A percentile compares a stretch with the other conserved stretches of the same genome.
Conservation (phyloP, 2,113 vertebrate species). For the Crotalus horridus region DNA sequence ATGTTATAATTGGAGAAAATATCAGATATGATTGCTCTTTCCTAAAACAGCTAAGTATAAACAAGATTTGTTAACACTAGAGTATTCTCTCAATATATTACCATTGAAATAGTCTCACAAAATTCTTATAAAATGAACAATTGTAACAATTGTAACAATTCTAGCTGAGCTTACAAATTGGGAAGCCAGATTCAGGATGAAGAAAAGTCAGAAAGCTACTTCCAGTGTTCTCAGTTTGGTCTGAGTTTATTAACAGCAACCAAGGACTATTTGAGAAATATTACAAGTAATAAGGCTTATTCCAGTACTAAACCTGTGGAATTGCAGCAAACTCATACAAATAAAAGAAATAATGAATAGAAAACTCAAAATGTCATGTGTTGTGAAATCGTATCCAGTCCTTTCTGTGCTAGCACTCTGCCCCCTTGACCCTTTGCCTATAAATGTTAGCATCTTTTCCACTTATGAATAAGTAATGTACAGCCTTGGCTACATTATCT, state of each 20-base stretch:
- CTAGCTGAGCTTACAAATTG: not conserved
- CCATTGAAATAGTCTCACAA: not conserved
- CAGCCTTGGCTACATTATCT: not conserved
- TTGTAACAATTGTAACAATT: not conserved
- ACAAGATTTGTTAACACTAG: not conserved
- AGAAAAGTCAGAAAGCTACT: not conserved
- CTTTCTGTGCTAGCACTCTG: not conserved
- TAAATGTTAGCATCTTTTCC: not conserved
- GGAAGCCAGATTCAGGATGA: not conserved
- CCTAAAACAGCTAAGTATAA: not conserved
- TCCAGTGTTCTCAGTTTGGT: not conserved
- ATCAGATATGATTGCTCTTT: not conserved
- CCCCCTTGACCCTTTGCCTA: not conserved
- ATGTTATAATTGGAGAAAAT: not conserved
- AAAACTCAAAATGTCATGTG: not conserved
- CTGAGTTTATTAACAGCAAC: not conserved
- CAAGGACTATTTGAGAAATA: not conserved
- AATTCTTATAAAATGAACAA: not conserved
- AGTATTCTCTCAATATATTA: not conserved
- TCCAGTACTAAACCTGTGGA: not conserved
- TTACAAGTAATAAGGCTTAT: not conserved
- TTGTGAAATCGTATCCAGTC: rapidly evolving
- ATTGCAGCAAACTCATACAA: not conserved
- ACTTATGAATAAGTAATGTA: not conserved
- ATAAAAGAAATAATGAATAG: not conserved